Evolutionary conservation across 2,888 invertebrate genomes (phyloP), one percentile per base, ranked within the genome.

Genomic region (Anodontia alba): DNA sequence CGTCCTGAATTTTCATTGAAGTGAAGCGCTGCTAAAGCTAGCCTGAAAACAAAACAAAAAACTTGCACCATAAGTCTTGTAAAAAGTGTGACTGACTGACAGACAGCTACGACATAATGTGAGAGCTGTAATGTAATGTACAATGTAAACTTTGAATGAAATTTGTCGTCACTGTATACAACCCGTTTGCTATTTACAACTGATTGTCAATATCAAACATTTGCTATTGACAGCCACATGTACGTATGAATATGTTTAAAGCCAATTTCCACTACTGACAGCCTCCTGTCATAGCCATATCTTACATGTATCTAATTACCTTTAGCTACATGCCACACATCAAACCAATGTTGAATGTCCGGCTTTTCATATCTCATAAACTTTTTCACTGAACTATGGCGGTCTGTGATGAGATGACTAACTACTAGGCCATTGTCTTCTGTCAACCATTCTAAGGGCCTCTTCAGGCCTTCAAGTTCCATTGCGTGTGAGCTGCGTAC

Each of bases 261-360:
- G n/a, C n/a, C n/a, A n/a, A n/a, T n/a, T n/a, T n/a, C n/a, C n/a
- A n/a, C n/a, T n/a, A n/a, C n/a, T n/a, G n/a, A n/a, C n/a, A n/a
- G n/a, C n/a, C n/a, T n/a, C n/a, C n/a, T n/a, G n/a, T n/a, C n/a
- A n/a, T n/a, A n/a, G n/a, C n/a, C n/a, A 46, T 20, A 20, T 15
- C 46, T 20, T 46, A 46, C 15, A 46, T 46, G 46, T 46, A 46
- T 54, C 15, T 46, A 33, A 33, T 62, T 74, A 74, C 62, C 62
- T 67, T 74, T 74, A 46, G 74, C 74, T 20, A 66, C 42, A 66
- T 74, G 74, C 74, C 74, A 74, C 3, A 62, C 66, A 67, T 74
- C 74, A 67, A 74, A 74, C 74, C 74, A 74, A 31, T 74, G 74
- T 17, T 67, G 23, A 31, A 74, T 74, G 31, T 26, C 67, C n/a